Evolutionary conservation across 2,797 vertebrate species (phyloP), one percentile per base, ranked within the genome.

Genomic region (Peromyscus melanophrys): DNA sequence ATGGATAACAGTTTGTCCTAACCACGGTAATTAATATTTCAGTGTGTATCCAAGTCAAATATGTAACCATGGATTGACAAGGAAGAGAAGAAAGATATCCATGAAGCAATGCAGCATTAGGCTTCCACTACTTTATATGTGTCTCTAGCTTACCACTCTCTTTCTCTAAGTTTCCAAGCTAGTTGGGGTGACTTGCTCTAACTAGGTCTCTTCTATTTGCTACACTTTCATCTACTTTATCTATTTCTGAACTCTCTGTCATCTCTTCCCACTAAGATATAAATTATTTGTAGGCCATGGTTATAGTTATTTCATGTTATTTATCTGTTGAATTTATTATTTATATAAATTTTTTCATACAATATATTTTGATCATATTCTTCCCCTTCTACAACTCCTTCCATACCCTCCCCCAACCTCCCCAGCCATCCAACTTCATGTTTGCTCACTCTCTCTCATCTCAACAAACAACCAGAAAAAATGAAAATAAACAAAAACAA

Each of bases 301-400:
- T 89, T 83, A 71, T 65, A 17, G 25, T 9, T 90, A 19, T 75
- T 94, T 65, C 40, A 63, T 49, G 19, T 63, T 49, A 80, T 14
- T 92, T 73, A 73, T 29, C 11, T 61, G 55, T 40, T 93, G 77
- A 78, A 86, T 93, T 82, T 88, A 88, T 13, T 67, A 40, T 71
- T 85, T 49, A 49, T 25, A n/a, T n/a, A 85, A 61, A 1, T 23
- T 16, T 49, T 84, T 34, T 69, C 12, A 69, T n/a, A 25, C 29
- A 52, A n/a, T n/a, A 52, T 52, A n/a, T 52, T 85, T n/a, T 23
- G 27, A 65, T 67, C 46, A 85, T 85, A 69, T 67, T 85, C 6
- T 52, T 67, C 19, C 61, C 5, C 17, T 52, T 85, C 63, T 31
- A 67, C 19, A 69, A 85, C 31, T 52, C 11, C 43, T 85, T 49